Percentiles rank a stretch among this genome's conserved stretches.
Evolutionary conservation across 2,888 invertebrate genomes (phyloP).

Genomic region (Epistrophella euchroma): DNA sequence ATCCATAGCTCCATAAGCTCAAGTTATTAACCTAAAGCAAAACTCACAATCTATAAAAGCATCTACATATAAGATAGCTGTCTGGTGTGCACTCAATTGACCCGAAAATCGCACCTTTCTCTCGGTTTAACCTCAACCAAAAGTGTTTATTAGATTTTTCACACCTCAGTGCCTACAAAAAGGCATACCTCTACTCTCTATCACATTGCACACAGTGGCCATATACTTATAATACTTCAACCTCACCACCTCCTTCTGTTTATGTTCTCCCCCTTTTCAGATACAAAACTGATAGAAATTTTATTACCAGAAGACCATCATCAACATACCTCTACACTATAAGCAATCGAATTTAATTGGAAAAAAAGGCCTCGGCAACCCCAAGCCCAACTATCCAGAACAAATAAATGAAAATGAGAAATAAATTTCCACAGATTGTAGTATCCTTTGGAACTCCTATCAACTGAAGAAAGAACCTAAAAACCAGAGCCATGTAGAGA

Average conservation of each 20-base stretch:
- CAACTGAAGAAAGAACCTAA: background rate
- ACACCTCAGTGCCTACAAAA: conserved; percentile 70
- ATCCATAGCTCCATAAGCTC: background rate
- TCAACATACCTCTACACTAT: conserved; percentile 40
- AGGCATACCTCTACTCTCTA: conserved; percentile 18
- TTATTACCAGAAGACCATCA: conserved; percentile 58
- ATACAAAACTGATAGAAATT: conserved; percentile 44
- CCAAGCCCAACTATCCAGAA: conserved; percentile 41
- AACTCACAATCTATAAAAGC: conserved; percentile 21
- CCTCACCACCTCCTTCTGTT: no score
- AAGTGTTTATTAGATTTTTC: conserved; percentile 72
- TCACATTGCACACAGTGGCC: conserved; percentile 35
- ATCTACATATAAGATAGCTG: conserved; percentile 38
- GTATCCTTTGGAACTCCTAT: conserved; percentile 25
- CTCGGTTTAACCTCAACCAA: conserved; percentile 72
- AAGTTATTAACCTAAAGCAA: conserved; percentile 9
- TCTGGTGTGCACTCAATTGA: conserved; percentile 72
- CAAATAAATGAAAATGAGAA: conserved; percentile 69
- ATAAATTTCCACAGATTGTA: conserved; percentile 58
- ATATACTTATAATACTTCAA: conserved; percentile 32
- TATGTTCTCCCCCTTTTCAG: background rate
- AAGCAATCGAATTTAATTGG: conserved; percentile 73
- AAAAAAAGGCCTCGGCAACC: conserved; percentile 51
- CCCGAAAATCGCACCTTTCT: conserved; percentile 74
- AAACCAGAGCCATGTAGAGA: no score